Base-by-base conservation (phyloP, 2,797 vertebrate genomes). In the Poecile montanus region DNA sequence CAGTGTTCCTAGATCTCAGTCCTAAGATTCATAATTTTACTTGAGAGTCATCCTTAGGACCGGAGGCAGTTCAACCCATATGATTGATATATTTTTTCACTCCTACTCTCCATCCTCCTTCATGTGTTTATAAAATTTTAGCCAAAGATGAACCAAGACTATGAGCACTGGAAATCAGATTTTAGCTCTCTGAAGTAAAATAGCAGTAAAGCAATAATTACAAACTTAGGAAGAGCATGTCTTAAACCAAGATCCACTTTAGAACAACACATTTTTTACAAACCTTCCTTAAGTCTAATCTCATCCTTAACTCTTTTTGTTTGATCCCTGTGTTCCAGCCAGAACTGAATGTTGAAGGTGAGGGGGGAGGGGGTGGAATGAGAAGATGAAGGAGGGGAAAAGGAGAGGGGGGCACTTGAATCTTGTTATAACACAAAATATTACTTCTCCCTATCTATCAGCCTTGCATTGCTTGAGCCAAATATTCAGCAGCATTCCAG, bases 331-430 rank as follows among this genome's bases (percentile, higher is more conserved):
- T 61, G 38, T 32, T 72, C 29, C 34, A 93, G 34, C 2, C 79
- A 88, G 16, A 74, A 16, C 13, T 71, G 20, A 79, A 70, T 22
- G 11, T 8, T 60, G 18, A 82, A 71, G 32, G 11, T 5, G 10
- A 1, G 7, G 36, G 4, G 2, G 13, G 6, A 3, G 2, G 9
- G 5, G 11, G 8, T 42, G 4, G 10, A 16, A 40, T 23, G 42
- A 63, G 10, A 45, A 70, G 16, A 10, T 45, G 63, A 76, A 76
- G 11, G 36, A 50, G 23, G 5, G 9, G 16, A 38, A 32, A 40
- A 77, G 21, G 26, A n/a, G 25, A 51, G 7, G 1, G 7, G 7
- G 13, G 3, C 5, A 60, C 11, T 40, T 79, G 23, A 91, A 61
- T 27, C 14, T 79, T 87, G 29, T 36, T 80, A 26, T 73, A 76